Percentiles rank a stretch among this genome's conserved stretches.
Evolutionary conservation across 2,888 invertebrate genomes (phyloP).

Genomic region (Noctua janthe): DNA sequence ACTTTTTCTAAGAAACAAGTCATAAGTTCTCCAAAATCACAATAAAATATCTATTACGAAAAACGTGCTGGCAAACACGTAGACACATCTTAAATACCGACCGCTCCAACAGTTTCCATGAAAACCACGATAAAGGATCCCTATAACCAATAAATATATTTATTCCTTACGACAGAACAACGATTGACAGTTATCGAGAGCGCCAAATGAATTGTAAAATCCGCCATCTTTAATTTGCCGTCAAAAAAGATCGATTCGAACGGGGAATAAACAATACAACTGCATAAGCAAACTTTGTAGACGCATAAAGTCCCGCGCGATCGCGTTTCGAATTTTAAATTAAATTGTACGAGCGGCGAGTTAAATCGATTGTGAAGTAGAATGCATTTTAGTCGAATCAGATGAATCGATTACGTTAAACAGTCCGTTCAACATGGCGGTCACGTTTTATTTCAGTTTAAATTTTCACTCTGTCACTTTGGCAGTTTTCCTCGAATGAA

Average conservation of each 20-base stretch:
- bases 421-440: constrained; percentile 75
- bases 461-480: constrained; percentile 78
- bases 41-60: constrained; percentile 48
- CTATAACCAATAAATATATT: constrained; percentile 84
- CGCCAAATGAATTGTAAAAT: constrained; percentile 81
- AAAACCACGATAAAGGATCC: constrained; percentile 80
- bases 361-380: constrained; percentile 86
- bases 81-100: constrained; percentile 46
- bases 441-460: constrained; percentile 82
- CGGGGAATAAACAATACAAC: constrained; percentile 42
- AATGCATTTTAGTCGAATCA: constrained; percentile 85
- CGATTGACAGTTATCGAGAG: constrained; percentile 86
- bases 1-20: constrained; percentile 25
- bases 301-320: constrained; percentile 82
- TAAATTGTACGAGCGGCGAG: constrained; percentile 81
- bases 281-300: constrained; percentile 73
- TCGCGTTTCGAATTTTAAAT: constrained; percentile 86
- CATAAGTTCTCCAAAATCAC: constrained; percentile 31
- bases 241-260: constrained; percentile 45
- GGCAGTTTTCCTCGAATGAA: constrained; percentile 74
- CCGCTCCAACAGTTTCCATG: constrained; percentile 79
- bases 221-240: constrained; percentile 62
- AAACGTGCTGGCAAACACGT: constrained; percentile 54
- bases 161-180: constrained; percentile 80
- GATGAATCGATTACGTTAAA: constrained; percentile 79